Conservation (phyloP, 2,888 invertebrate species). For the Nemurella pictetii region DNA sequence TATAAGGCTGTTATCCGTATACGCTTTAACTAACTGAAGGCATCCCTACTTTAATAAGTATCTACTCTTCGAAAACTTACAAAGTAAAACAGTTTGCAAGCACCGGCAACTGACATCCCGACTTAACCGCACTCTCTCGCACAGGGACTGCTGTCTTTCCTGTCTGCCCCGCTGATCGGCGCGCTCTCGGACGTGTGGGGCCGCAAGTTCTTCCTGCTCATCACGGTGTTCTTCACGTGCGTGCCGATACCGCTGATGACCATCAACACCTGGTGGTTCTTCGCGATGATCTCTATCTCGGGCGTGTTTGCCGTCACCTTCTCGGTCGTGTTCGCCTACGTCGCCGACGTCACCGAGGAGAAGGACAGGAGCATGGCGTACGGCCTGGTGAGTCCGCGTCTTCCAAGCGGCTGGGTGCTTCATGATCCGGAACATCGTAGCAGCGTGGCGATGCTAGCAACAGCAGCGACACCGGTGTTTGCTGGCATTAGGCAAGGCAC, state of each 20-base stretch:
- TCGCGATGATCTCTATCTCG: conserved; percentile 98
- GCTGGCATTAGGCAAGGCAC: too few relatives aligned
- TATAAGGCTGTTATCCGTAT: too few relatives aligned
- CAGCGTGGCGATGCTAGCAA: too few relatives aligned
- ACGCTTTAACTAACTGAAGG: too few relatives aligned
- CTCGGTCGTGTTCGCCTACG: conserved; percentile 99
- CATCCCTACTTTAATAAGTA: too few relatives aligned
- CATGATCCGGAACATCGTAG: too few relatives aligned
- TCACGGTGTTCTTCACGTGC: conserved; percentile 98
- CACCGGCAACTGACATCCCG: too few relatives aligned
- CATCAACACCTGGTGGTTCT: conserved; percentile 99
- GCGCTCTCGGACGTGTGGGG: conserved; percentile 99
- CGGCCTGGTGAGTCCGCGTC: conserved; percentile 71
- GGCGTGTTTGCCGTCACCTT: conserved; percentile 99
- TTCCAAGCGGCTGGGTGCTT: background rate
- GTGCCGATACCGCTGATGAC: conserved; percentile 98
- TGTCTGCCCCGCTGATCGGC: conserved; percentile 95
- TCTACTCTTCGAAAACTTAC: too few relatives aligned
- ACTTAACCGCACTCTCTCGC: too few relatives aligned
- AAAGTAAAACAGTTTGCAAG: too few relatives aligned
- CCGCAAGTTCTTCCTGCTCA: conserved; percentile 93
- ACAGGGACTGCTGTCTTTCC: conserved; percentile 92
- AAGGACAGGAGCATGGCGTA: conserved; percentile 94
- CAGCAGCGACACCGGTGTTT: too few relatives aligned
- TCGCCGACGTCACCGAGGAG: conserved; percentile 98